Evolutionary conservation across 1,140 invertebrate genomes (phyloP), one percentile per base, ranked within the genome.

Genomic region (Anastrepha obliqua): DNA sequence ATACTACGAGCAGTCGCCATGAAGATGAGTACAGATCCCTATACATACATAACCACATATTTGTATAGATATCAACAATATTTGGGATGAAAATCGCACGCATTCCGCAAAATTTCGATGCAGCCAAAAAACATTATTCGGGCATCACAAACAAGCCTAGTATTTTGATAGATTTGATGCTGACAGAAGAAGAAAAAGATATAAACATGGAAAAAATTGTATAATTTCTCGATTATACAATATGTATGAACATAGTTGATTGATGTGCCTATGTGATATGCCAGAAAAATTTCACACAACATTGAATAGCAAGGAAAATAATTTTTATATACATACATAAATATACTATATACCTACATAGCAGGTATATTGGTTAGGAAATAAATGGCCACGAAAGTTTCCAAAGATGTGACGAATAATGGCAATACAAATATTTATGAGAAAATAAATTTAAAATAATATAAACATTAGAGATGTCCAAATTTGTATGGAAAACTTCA

Each of bases 131-230:
- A 74, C 42, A 15, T 47, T 17, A 5, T 3, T 7, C 70, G 70
- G 29, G 70, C 44, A 42, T 74, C 70, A 74, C 15, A 74, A 74
- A 47, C 70, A 74, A 39, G 70, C 44, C n/a, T 51, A 17, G 13
- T n/a, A 7, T 44, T 7, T 39, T 74, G 70, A 74, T 74, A 47
- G 70, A 74, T 74, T 62, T 44, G 70, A 44, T 47, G 70, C 70
- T 44, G 70, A 13, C 39, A 74, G 47, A 74, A 15, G 3, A 42
- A 47, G 51, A 17, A 74, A n/a, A 13, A 20, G 42, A 29, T 65
- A 65, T 74, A n/a, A 81, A 81, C 74, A 81, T 81, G 74, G 47
- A 81, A 81, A 55, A 81, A 55, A 29, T 51, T 81, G 47, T 81
- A 55, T 3, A 58, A 78, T n/a, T 7, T 2, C 11, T 6, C 47